phyloP scores from a whole-genome alignment of 2,888 invertebrate genomes.

The Clivina fossor region DNA sequence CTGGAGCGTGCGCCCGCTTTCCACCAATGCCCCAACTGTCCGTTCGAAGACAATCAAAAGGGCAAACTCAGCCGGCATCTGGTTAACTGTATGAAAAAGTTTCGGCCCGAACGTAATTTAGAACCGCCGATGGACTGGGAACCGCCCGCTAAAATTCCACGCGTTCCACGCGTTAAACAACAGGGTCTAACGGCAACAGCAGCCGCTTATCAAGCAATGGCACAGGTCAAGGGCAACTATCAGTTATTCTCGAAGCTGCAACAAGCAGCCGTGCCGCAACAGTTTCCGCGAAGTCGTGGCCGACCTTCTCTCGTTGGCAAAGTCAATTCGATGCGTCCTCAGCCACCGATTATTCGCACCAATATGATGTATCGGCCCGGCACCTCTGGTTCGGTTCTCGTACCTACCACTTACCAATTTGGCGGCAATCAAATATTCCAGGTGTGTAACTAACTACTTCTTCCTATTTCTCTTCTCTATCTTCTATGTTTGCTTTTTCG shows the following conservation, averaged over 20 bases:
- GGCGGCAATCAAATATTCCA: conserved; percentile 65
- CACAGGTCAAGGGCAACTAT: conserved; percentile 55
- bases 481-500: conserved; percentile 4
- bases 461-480: background rate
- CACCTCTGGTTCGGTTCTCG: conserved; percentile 57
- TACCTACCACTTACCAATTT: conserved; percentile 63
- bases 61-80: conserved; percentile 87
- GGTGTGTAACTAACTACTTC: conserved; percentile 52
- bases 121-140: conserved; percentile 90
- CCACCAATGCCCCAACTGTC: conserved; percentile 91
- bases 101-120: conserved; percentile 82
- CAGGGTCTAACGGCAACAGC: conserved; percentile 46
- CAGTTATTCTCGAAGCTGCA: conserved; percentile 42
- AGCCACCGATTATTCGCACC: conserved; percentile 30
- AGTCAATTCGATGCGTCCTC: conserved; percentile 37
- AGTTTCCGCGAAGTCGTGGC: conserved; percentile 42
- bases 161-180: conserved; percentile 58
- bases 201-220: conserved; percentile 55
- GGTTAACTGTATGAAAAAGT: conserved; percentile 85
- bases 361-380: conserved; percentile 68
- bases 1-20: conserved; percentile 83
- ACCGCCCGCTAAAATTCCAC: conserved; percentile 90
- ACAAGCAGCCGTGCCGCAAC: conserved; percentile 11
- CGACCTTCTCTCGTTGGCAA: conserved; percentile 46
- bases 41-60: conserved; percentile 92